These are phyloP conservation scores for Acipenser transmontanus DNA, from an alignment of 2,797 vertebrate genomes.

Conservation along the genomic window DNA sequence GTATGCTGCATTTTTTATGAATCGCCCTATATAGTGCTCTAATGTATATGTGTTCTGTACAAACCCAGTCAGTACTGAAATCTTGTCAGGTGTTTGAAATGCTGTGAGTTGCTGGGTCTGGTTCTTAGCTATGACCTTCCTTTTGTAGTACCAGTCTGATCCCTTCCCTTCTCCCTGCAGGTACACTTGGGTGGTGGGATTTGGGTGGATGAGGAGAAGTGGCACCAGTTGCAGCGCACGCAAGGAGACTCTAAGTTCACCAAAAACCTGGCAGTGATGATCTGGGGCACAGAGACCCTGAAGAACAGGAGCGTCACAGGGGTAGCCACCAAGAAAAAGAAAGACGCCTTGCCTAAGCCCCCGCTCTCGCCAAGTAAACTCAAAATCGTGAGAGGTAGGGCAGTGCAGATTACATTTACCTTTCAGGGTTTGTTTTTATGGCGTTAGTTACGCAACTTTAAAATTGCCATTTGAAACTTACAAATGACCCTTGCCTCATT, in stretches of 20 bases:
- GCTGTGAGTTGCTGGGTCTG: too few relatives aligned
- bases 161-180: constrained; percentile 43
- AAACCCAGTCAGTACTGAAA: too few relatives aligned
- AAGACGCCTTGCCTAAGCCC: constrained; percentile 93
- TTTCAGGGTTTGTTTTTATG: constrained; percentile 27
- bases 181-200: constrained; percentile 96
- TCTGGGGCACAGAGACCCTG: constrained; percentile 97
- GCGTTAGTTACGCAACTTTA: constrained; percentile 19
- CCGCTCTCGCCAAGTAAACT: constrained; percentile 96
- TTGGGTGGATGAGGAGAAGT: constrained; percentile 98
- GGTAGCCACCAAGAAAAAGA: constrained; percentile 98
- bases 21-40: too few relatives aligned
- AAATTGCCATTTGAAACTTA: too few relatives aligned
- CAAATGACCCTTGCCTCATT: constrained; percentile 18
- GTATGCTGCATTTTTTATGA: too few relatives aligned
- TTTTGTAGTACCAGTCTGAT: too few relatives aligned
- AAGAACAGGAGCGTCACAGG: constrained; percentile 98
- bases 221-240: constrained; percentile 96
- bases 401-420: background rate
- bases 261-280: constrained; percentile 98
- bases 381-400: constrained; percentile 94
- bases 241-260: constrained; percentile 99
- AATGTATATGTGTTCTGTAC: too few relatives aligned
- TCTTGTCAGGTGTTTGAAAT: too few relatives aligned
- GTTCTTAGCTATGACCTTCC: too few relatives aligned